Evolutionary conservation across 2,888 invertebrate genomes (phyloP), one percentile per base, ranked within the genome.

Genomic region (Danaus chrysippus): DNA sequence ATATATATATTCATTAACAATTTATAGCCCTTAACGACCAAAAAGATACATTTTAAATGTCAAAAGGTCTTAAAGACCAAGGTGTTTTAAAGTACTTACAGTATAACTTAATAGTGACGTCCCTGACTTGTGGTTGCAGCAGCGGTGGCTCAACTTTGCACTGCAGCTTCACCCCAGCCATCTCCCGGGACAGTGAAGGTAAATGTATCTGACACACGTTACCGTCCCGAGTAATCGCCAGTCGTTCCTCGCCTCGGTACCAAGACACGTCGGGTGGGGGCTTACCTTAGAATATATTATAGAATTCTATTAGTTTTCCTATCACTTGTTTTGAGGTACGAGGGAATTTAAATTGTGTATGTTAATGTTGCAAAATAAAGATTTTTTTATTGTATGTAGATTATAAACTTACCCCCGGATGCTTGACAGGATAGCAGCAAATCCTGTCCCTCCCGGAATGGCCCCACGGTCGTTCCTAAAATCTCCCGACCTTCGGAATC

Each of bases 371-470:
- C n/a, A n/a, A n/a, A n/a, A n/a, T n/a, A n/a, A 23, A 53, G 11
- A n/a, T 41, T 34, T 19, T 19, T 9, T 23, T n/a, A 10, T 23
- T 23, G 12, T 34, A 5, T 12, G 23, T 13, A 58, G 15, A 49
- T 9, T 15, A 41, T 53, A 17, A 49, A 57, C 74, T 93, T 91
- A 97, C 97, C 97, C 87, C 97, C 97, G 73, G 93, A 92, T 63
- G 96, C 97, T 87, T 96, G 95, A 85, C 97, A 97, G 66, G 95
- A 95, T 63, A 97, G 92, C 71, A 95, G 94, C 63, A 97, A 92
- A 78, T 95, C 95, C 77, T 95, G 95, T 59, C 96, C 97, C 87
- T 97, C 97, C 73, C 96, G 92, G 81, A 96, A 97, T 12, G 97
- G 97, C 59, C 97, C 97, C 34, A 96, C 96, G 13, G 95, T 94